Base-by-base conservation (phyloP, 2,113 vertebrate species). In the Phylloscopus trochiloides region DNA sequence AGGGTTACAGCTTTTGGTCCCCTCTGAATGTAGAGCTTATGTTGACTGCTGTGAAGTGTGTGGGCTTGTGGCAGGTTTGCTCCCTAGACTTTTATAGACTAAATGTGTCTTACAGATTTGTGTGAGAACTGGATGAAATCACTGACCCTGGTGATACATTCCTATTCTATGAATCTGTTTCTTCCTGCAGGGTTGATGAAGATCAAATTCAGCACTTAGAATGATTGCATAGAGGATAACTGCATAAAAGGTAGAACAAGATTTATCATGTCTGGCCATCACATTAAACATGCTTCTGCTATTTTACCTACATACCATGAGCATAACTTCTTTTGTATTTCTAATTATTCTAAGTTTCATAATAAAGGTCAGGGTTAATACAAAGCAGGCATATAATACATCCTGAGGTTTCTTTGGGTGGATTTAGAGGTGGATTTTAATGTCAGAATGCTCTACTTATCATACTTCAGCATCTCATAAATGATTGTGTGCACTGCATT, bases 391-490 rank as follows among this genome's bases (percentile, higher is more conserved):
- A 92, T 74, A 59, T 50, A 94, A 78, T 90, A 61, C 59, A 93
- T 83, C 82, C 77, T 74, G 75, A 84, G 58, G 42, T 91, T 92
- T 90, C 68, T 88, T 70, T 92, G 31, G 26, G 36, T 68, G n/a
- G 5, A 10, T 25, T 81, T 71, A 52, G 15, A 31, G 11, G 21
- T 48, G 32, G 25, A 25, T 87, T 84, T 78, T 80, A 86, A 86
- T 77, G 66, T 74, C 25, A 54, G 62, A 97, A 95, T 94, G 48
- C 16, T 63, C 45, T 81, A 89, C 94, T 98, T 97, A 96, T 94
- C 83, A 94, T 95, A 96, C 45, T 94, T 90, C 50, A 80, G 88
- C 82, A 96, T 97, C 95, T 97, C 88, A 88, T 96, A 97, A 97
- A 97, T 96, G 97, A 97, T 96, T 97, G 94, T 65, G 96, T 92